phyloP scores from a whole-genome alignment of 1,140 invertebrate genomes.

The Eueides isabella region DNA sequence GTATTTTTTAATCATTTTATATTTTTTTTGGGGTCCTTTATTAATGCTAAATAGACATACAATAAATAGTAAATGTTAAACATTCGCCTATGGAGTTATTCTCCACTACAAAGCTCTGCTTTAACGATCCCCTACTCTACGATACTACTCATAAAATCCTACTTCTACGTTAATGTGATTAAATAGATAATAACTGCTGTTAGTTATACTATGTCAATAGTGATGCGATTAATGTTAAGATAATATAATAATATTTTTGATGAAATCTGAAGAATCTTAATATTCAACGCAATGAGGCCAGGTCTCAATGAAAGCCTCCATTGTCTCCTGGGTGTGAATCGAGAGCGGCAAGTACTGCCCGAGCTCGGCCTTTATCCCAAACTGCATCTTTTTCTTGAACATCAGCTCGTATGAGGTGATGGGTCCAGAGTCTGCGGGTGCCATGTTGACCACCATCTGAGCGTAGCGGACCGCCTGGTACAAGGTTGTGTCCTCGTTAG shows the following conservation, averaged over 20 bases:
- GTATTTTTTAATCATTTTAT: not conserved
- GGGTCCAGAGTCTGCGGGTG: not conserved
- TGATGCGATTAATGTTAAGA: not conserved
- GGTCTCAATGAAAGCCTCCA: not conserved
- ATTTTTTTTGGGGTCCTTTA: constrained; percentile 5
- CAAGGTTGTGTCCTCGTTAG: not conserved
- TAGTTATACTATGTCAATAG: not conserved
- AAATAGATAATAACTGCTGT: not conserved
- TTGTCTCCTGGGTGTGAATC: not conserved
- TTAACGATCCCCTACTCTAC: constrained; percentile 8
- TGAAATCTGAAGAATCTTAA: not conserved
- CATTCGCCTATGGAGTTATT: not conserved
- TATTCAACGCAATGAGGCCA: not conserved
- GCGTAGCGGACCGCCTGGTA: constrained; percentile 4
- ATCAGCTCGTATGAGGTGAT: not conserved
- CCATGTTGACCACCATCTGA: not conserved
- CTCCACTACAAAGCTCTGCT: not conserved
- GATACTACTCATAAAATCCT: not conserved
- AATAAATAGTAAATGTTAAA: not conserved
- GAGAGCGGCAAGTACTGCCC: not conserved
- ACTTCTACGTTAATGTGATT: not conserved
- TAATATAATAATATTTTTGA: not conserved
- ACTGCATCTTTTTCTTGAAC: not conserved
- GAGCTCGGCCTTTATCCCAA: not conserved
- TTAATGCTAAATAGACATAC: constrained; percentile 1